A percentile compares a stretch with the other conserved stretches of the same genome.
phyloP scores from a whole-genome alignment of 2,797 vertebrate genomes.

The Premnoplex brunnescens region DNA sequence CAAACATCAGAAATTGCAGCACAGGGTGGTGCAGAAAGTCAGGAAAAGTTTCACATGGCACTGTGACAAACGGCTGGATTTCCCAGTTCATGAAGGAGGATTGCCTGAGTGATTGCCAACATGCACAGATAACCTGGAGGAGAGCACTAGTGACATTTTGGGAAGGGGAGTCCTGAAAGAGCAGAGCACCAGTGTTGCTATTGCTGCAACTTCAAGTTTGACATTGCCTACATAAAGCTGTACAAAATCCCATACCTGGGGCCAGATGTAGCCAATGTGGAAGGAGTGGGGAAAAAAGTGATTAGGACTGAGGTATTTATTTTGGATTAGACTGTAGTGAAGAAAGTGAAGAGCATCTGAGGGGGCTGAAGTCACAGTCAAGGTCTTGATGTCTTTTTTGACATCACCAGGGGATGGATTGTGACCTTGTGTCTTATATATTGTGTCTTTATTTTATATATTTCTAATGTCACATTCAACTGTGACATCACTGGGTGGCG shows the following conservation, averaged over 20 bases:
- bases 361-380: neutral
- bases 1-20: neutral
- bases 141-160: rapidly evolving
- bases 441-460: neutral
- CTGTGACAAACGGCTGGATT: neutral
- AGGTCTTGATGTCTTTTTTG: neutral
- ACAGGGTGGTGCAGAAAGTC: neutral
- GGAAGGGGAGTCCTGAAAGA: neutral
- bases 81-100: neutral
- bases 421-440: neutral
- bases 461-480: too few species aligned
- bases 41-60: neutral
- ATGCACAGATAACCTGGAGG: neutral
- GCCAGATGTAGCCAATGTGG: neutral
- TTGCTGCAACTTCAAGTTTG: neutral
- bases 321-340: neutral
- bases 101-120: neutral
- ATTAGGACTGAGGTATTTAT: neutral
- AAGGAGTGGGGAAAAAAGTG: neutral
- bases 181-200: neutral
- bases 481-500: neutral
- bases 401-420: neutral
- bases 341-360: neutral
- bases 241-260: neutral
- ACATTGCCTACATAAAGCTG: neutral